Percentiles rank a stretch among this genome's conserved stretches.
Evolutionary conservation across 1,140 invertebrate species (phyloP).

Genomic region (Leptinotarsa undecemlineata): DNA sequence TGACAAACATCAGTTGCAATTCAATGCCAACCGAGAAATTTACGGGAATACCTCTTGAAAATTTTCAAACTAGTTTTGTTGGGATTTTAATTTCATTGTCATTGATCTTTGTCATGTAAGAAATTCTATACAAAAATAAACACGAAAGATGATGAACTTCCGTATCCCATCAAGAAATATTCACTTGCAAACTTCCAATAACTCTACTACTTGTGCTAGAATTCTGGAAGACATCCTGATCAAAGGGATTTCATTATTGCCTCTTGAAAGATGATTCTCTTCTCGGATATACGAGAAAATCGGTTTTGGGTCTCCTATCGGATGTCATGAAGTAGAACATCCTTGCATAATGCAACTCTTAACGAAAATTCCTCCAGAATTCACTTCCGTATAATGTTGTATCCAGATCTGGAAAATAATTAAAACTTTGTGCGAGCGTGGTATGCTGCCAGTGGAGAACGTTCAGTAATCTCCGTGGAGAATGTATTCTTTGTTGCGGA

Average conservation of each 20-base stretch:
- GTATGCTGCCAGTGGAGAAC: background rate
- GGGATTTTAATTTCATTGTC: too few relatives aligned
- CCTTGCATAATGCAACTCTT: background rate
- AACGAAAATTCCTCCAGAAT: background rate
- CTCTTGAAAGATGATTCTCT: background rate
- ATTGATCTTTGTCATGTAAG: too few relatives aligned
- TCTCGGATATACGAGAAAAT: background rate
- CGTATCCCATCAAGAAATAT: too few relatives aligned
- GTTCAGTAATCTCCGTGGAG: slow-evolving; percentile 23
- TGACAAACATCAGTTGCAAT: too few relatives aligned
- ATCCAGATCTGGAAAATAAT: slow-evolving; percentile 6
- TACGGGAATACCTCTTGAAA: too few relatives aligned
- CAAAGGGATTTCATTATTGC: slow-evolving; percentile 1
- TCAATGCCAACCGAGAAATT: too few relatives aligned
- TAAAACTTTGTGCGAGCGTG: background rate
- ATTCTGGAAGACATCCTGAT: background rate
- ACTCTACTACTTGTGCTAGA: background rate
- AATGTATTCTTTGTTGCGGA: slow-evolving; percentile 25
- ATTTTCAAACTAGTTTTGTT: too few relatives aligned
- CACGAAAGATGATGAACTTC: too few relatives aligned
- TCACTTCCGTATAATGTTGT: background rate
- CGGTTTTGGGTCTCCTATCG: background rate
- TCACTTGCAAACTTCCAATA: too few relatives aligned
- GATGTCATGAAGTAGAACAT: background rate
- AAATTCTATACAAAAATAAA: too few relatives aligned